phyloP scores from a whole-genome alignment of 2,113 vertebrate genomes.

The Mohoua ochrocephala region DNA sequence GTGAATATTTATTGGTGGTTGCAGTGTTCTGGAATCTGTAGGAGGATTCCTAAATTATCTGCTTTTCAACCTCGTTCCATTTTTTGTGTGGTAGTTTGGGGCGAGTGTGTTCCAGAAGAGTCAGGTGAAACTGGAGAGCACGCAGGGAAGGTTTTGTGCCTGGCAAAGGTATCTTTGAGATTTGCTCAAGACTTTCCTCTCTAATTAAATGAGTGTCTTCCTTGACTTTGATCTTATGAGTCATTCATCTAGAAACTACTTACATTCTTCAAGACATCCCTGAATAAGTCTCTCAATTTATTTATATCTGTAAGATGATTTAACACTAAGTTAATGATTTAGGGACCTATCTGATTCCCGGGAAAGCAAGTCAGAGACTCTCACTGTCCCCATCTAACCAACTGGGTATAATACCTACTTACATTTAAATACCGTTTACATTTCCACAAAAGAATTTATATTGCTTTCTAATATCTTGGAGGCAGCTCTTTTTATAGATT shows the following conservation, averaged over 20 bases:
- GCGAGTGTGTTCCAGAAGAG: background rate
- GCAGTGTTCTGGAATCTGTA: background rate
- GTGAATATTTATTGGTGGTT: background rate
- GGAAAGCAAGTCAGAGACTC: constrained; percentile 8
- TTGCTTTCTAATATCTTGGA: constrained; percentile 38
- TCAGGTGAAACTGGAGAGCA: background rate
- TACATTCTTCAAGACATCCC: constrained; percentile 7
- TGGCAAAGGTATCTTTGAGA: background rate
- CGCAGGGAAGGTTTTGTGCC: background rate
- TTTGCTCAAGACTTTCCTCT: constrained; percentile 44
- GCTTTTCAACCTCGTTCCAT: background rate
- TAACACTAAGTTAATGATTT: constrained; percentile 53
- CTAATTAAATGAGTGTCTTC: constrained; percentile 57
- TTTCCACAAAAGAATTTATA: constrained; percentile 58
- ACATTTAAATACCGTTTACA: constrained; percentile 19
- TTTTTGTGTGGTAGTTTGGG: background rate
- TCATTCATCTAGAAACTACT: constrained; percentile 52
- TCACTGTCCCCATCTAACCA: constrained; percentile 27
- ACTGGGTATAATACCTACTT: constrained; percentile 1
- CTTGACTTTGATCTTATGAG: constrained; percentile 61
- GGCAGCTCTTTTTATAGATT: constrained; percentile 34
- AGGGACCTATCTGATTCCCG: constrained; percentile 55
- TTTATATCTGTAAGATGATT: constrained; percentile 56
- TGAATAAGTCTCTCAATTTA: constrained; percentile 37
- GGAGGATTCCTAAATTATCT: background rate